phyloP scores from a whole-genome alignment of 2,113 vertebrate genomes.

The Camelus bactrianus region DNA sequence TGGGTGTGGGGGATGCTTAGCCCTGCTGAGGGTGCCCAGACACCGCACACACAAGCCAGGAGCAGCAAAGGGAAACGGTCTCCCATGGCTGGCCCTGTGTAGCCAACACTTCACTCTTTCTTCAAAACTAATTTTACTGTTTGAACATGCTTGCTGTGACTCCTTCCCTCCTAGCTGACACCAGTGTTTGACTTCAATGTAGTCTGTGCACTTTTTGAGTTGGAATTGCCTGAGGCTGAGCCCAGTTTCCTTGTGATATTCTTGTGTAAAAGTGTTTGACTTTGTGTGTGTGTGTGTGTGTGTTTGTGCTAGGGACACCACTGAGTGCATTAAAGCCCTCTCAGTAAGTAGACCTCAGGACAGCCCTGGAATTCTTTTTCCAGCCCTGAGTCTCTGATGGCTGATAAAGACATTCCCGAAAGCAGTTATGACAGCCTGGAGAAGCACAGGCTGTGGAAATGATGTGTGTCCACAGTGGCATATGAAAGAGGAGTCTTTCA shows the following conservation, averaged over 20 bases:
- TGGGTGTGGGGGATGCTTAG: background rate
- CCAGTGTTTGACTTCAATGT: background rate
- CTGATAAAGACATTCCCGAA: constrained; percentile 64
- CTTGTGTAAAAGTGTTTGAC: background rate
- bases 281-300: constrained; percentile 14
- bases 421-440: constrained; percentile 34
- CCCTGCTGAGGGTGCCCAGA: background rate
- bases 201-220: background rate
- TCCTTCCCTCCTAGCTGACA: background rate
- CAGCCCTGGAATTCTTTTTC: constrained; percentile 4
- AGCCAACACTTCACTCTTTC: background rate
- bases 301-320: background rate
- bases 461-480: background rate
- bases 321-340: background rate
- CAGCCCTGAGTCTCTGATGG: constrained; percentile 52
- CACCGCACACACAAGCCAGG: background rate
- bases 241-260: background rate
- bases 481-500: constrained; percentile 68
- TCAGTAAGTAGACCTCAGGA: background rate
- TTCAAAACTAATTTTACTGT: background rate
- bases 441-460: background rate
- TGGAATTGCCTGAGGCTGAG: background rate
- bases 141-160: background rate
- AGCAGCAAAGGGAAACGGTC: background rate
- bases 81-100: background rate